Evolutionary conservation across 92 coral and sea anemone genomes (phyloP), one percentile per base, ranked within the genome.

Genomic region (Micromussa lordhowensis): DNA sequence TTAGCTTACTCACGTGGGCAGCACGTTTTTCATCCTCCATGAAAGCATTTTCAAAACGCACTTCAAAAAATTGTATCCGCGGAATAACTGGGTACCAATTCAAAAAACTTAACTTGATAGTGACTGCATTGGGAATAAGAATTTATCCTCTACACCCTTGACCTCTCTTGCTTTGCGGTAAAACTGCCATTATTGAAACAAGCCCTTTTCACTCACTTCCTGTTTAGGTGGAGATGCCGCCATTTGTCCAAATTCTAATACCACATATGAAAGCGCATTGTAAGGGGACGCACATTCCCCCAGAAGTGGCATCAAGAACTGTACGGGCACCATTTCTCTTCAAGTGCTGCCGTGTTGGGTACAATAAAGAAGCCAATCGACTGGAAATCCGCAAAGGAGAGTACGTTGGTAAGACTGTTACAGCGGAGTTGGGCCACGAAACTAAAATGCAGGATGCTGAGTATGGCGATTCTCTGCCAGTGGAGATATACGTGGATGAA

Each of bases 301-400:
- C 84, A 32, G 68, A 59, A 40, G n/a, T 80, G 36, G 84, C 73
- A 19, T 57, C 71, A 21, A 59, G 84, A 18, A 59, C 66, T 53
- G 8, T 53, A 16, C 30, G 44, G 2, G 84, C 53, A 11, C 72
- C 81, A 51, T 49, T 77, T 49, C 81, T 77, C 11, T 77, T 77
- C 81, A 77, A 77, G n/a, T 77, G 81, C 22, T 48, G 63, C 63
- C 81, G 24, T 13, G 81, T 77, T 24, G 63, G 22, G 0, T 77
- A 48, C 34, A 49, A 77, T 38, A 49, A 77, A 26, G 81, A 77
- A 77, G 26, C 24, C 19, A 77, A 77, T 49, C 81, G 58, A 49
- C 61, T 77, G 63, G 81, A 77, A 29, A 49, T 77, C 34, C 18
- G 32, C 63, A 29, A 40, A 49, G 81, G 61, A 40, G 81, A 77